Base-by-base conservation (phyloP, 2,113 vertebrate genomes). In the Microcebus lehilahytsara region DNA sequence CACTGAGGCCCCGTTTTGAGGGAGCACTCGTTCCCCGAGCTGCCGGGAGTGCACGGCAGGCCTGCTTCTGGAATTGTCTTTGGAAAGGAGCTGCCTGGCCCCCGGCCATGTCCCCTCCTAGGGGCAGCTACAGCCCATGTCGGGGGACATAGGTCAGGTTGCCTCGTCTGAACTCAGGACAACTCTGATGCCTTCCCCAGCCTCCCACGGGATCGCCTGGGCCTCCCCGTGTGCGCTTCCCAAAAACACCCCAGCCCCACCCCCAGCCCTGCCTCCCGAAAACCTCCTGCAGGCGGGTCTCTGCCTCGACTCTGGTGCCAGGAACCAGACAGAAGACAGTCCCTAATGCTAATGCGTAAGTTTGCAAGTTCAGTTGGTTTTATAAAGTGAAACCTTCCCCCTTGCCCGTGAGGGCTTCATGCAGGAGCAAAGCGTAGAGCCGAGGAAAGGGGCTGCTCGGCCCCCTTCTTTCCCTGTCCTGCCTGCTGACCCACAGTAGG, bases 251-350 rank as follows among this genome's bases (percentile, higher is more conserved):
- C 9, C n/a, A 20, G 19, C 7, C 64, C 6, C 2, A 0, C 66
- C 49, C 27, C 6, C n/a, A 56, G 5, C 7, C 64, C 9, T 1
- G 0, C 9, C 27, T 9, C 67, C 9, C 9, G 2, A 2, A 23
- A 23, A 0, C 34, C 79, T n/a, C 93, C 25, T 8, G 13, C 2
- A 0, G 9, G 75, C n/a, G 40, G 9, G 2, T 6, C 67, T 69
- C 34, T 51, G 9, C 22, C 74, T 75, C 34, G 53, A 40, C 9
- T 77, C 71, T 32, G 14, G 66, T 81, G 74, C 34, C 20, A 25
- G 81, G 49, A 67, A 79, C 14, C 60, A 83, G 81, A 40, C 51
- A 17, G 6, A n/a, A 56, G 60, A 37, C 46, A 69, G 86, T 16
- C 27, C 67, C 83, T 58, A 22, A 2, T 14, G 40, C 83, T 58